Evolutionary conservation across 1,140 invertebrate genomes (phyloP).

Genomic region (Hermatobates lingyangjiaoensis): DNA sequence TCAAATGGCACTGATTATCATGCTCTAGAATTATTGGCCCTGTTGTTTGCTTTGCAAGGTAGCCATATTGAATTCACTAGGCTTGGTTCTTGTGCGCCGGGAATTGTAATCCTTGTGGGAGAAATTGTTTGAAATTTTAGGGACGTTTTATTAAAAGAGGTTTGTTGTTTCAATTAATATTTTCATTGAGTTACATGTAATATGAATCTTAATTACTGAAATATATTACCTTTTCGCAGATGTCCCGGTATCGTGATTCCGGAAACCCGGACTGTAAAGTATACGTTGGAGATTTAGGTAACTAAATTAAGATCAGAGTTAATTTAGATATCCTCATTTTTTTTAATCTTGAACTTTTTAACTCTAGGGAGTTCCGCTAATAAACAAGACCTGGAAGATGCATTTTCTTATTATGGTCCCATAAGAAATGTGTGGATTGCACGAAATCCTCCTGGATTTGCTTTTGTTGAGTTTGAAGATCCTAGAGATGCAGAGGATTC

Average conservation of each 20-base stretch:
- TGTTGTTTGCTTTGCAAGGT: too few species aligned
- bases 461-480: slow-evolving; percentile 90
- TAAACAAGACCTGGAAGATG: slow-evolving; percentile 78
- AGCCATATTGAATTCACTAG: too few species aligned
- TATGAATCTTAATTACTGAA: too few species aligned
- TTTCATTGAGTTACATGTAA: too few species aligned
- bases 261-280: slow-evolving; percentile 67
- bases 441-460: slow-evolving; percentile 80
- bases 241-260: slow-evolving; percentile 18
- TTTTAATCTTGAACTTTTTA: not conserved
- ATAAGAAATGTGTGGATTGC: slow-evolving; percentile 89
- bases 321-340: not conserved
- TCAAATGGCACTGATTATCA: too few species aligned
- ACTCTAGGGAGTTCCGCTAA: slow-evolving; percentile 43
- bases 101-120: too few species aligned
- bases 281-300: slow-evolving; percentile 86
- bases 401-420: slow-evolving; percentile 86
- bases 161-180: too few species aligned
- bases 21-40: too few species aligned
- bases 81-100: too few species aligned
- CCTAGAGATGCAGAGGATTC: slow-evolving; percentile 81
- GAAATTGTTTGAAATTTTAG: too few species aligned
- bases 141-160: too few species aligned
- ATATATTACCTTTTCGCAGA: slow-evolving; percentile 4
- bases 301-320: slow-evolving; percentile 17